Conservation (phyloP, 2,797 vertebrate genomes). For the Chrosomus eos region DNA sequence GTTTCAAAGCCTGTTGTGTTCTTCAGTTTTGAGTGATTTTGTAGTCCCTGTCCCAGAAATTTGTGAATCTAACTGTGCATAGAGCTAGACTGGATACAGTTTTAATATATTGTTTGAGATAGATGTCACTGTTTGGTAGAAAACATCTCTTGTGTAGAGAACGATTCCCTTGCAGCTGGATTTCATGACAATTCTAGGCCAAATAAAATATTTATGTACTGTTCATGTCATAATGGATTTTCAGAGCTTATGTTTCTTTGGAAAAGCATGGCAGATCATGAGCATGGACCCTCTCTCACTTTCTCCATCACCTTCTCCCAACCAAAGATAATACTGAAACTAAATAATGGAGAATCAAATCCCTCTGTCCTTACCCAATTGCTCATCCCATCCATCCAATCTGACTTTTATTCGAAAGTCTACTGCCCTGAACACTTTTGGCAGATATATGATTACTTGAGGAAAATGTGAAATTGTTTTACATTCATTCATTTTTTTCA, state of each 20-base stretch:
- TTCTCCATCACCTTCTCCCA: constrained; percentile 17
- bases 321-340: constrained; percentile 13
- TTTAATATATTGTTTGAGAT: constrained; percentile 22
- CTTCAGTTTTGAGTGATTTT: not conserved
- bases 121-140: constrained; percentile 12
- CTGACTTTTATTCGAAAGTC: not conserved
- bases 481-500: constrained; percentile 26
- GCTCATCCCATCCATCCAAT: not conserved
- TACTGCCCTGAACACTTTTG: constrained; percentile 5
- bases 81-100: constrained; percentile 6
- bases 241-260: constrained; percentile 52
- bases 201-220: constrained; percentile 65
- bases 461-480: not conserved
- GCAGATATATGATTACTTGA: constrained; percentile 13
- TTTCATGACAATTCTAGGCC: constrained; percentile 53
- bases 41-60: not conserved
- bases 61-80: constrained; percentile 1
- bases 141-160: constrained; percentile 5
- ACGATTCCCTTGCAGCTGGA: constrained; percentile 49
- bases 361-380: not conserved
- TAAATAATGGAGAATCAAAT: constrained; percentile 10
- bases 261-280: constrained; percentile 51
- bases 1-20: not conserved
- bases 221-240: constrained; percentile 54
- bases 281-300: not conserved